Evolutionary conservation across 2,888 invertebrate genomes (phyloP).

Genomic region (Tetrapedia diversipes): DNA sequence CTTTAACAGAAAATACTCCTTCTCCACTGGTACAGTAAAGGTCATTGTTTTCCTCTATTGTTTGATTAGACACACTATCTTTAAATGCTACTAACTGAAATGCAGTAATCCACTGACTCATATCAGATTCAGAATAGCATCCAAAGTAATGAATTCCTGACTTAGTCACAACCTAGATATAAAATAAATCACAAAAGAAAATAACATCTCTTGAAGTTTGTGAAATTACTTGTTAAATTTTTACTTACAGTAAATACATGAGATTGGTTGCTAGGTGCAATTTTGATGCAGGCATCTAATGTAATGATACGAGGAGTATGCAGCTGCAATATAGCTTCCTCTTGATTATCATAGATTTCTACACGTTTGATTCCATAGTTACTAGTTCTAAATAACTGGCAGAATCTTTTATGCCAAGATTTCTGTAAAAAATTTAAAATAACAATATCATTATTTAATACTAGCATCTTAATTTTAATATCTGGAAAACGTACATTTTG

Average conservation of each 20-base stretch:
- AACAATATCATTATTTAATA: neutral
- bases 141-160: conserved; percentile 86
- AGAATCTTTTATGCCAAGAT: conserved; percentile 92
- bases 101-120: conserved; percentile 90
- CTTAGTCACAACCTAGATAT: conserved; percentile 88
- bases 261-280: conserved; percentile 84
- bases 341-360: conserved; percentile 93
- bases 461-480: neutral
- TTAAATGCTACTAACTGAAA: conserved; percentile 93
- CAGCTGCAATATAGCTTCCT: conserved; percentile 86
- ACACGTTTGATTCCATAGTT: conserved; percentile 93
- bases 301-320: conserved; percentile 90
- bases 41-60: conserved; percentile 93
- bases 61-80: conserved; percentile 86
- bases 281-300: conserved; percentile 94
- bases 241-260: conserved; percentile 83
- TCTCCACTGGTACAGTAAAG: conserved; percentile 94
- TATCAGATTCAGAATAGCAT: conserved; percentile 88
- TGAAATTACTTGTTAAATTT: neutral
- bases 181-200: neutral
- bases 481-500: neutral
- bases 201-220: neutral
- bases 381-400: conserved; percentile 91
- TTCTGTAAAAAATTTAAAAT: conserved; percentile 86
- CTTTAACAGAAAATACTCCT: conserved; percentile 90